Evolutionary conservation across 2,888 invertebrate genomes (phyloP), one percentile per base, ranked within the genome.

Genomic region (Sinotaia quadrata): DNA sequence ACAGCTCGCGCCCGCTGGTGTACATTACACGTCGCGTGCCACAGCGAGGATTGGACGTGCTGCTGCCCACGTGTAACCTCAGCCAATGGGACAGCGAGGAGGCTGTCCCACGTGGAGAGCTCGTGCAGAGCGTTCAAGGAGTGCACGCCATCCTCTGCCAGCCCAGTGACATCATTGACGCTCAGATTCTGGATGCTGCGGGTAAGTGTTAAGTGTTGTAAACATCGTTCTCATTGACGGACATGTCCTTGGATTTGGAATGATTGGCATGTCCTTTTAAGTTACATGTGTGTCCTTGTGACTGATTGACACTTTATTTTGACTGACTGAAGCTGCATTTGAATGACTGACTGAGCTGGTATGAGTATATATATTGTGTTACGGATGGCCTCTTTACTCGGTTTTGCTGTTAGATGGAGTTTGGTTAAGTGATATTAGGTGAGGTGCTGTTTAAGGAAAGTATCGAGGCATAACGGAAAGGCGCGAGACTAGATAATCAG

Each of bases 81-180:
- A 78, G 79, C 8, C 81, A 84, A 52, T 87, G 86, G 85, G 81
- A 84, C 69, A 77, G 81, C 33, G 76, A 76, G 34, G 79, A 80
- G 47, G 78, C 81, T 7, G 80, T 83, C 5, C 79, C 81, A 8
- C 90, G 93, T 67, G 90, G 91, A 0, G 93, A 92, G 75, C 89
- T 97, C 1, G 82, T 95, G 4, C 91, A 92, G 80, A 91, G 91
- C 76, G 90, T 96, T 4, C 86, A 86, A 63, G 94, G 94, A 21
- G 92, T 92, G 33, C 91, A 93, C 82, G 97, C 91, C 0, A 89
- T 97, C 5, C 94, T 92, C 84, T 96, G 96, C 85, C 89, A 94
- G 60, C 89, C 96, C 4, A 93, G 93, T 0, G 96, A 97, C 79
- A 93, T 92, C 87, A 93, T 97, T 78, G 94, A 96, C 82, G 89